Evolutionary conservation across 2,797 vertebrate genomes (phyloP).

Genomic region (Leptodactylus fallax): DNA sequence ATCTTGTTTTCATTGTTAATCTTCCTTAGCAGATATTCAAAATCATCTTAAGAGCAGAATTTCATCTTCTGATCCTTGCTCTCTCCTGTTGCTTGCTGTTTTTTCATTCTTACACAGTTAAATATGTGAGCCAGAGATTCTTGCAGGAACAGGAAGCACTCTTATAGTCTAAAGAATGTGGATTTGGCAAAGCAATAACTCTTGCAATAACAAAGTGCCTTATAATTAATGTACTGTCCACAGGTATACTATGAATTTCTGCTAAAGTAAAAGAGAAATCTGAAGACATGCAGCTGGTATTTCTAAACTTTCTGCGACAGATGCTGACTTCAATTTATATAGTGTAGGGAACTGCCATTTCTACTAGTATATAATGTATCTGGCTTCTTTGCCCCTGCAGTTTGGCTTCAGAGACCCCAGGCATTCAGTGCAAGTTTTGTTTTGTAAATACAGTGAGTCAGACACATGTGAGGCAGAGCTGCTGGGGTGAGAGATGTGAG

Average conservation of each 20-base stretch:
- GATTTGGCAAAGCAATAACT: constrained; percentile 20
- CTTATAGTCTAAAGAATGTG: constrained; percentile 35
- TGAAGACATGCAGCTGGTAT: not conserved
- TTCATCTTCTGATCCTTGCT: constrained; percentile 20
- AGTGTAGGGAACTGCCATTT: too few species aligned
- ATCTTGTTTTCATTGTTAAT: not conserved
- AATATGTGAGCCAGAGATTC: constrained; percentile 34
- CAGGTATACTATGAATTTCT: not conserved
- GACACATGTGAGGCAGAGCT: too few species aligned
- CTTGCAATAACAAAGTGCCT: constrained; percentile 3
- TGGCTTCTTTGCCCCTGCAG: too few species aligned
- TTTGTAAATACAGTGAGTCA: too few species aligned
- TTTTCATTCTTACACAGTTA: constrained; percentile 2
- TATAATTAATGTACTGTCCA: not conserved
- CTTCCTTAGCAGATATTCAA: constrained; percentile 38
- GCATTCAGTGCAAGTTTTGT: too few species aligned
- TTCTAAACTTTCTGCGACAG: not conserved
- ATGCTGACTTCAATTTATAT: constrained; percentile 4
- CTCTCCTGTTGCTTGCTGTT: not conserved
- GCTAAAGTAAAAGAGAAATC: not conserved
- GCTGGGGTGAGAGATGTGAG: too few species aligned
- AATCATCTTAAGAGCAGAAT: constrained; percentile 26
- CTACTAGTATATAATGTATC: too few species aligned
- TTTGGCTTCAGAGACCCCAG: too few species aligned
- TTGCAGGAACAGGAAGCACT: constrained; percentile 55